A percentile compares a stretch with the other conserved stretches of the same genome.
These are phyloP conservation scores for Toxonevra muliebris DNA, from an alignment of 2,888 invertebrate species.

Conservation along the genomic window DNA sequence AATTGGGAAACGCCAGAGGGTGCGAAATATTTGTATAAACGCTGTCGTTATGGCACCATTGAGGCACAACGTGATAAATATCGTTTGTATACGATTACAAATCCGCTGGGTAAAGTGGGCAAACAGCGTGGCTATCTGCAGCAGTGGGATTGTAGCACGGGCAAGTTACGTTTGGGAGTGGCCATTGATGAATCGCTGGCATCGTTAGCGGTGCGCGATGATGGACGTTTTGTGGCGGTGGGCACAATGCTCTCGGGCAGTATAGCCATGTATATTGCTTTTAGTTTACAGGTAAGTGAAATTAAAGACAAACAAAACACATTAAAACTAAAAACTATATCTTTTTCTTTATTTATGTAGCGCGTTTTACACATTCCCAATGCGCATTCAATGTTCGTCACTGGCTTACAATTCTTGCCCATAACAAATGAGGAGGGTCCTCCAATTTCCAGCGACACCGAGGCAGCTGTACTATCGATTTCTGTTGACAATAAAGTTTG, in stretches of 20 bases:
- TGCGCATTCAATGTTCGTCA: constrained; percentile 97
- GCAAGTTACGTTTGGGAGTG: constrained; percentile 69
- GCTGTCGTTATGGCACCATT: constrained; percentile 80
- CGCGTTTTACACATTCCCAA: constrained; percentile 82
- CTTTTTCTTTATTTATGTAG: constrained; percentile 65
- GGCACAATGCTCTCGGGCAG: constrained; percentile 95
- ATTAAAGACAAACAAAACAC: no score
- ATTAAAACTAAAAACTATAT: not conserved
- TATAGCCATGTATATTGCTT: constrained; percentile 89
- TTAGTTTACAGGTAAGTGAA: constrained; percentile 80
- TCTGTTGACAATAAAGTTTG: constrained; percentile 95
- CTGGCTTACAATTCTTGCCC: constrained; percentile 93
- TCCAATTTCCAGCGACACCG: constrained; percentile 76
- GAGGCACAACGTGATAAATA: constrained; percentile 73
- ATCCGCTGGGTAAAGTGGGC: constrained; percentile 78
- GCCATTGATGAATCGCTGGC: constrained; percentile 80
- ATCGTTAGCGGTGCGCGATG: constrained; percentile 87
- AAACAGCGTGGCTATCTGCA: constrained; percentile 79
- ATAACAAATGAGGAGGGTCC: constrained; percentile 74
- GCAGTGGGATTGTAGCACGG: constrained; percentile 78
- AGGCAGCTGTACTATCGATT: constrained; percentile 91
- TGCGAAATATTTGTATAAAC: constrained; percentile 82
- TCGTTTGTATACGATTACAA: constrained; percentile 81
- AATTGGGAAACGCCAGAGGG: constrained; percentile 80
- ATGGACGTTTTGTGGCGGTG: constrained; percentile 90